Conservation (phyloP, 2,797 vertebrate genomes). For the Calcarius lapponicus region DNA sequence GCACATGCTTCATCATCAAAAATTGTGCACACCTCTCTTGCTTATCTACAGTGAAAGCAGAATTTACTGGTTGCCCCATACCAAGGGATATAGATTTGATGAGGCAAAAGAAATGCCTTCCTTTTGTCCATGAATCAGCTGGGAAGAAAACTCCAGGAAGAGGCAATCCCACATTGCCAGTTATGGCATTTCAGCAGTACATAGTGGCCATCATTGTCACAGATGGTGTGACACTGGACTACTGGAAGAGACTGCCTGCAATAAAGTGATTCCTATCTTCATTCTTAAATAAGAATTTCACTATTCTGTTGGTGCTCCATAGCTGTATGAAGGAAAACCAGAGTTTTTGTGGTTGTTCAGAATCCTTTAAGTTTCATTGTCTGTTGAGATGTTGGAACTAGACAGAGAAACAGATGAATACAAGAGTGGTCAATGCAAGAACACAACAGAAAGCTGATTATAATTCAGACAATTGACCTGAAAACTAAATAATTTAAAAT, state of each 20-base stretch:
- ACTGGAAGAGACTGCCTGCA: not conserved
- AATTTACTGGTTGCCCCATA: not conserved
- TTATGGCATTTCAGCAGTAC: not conserved
- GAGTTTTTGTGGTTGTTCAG: not conserved
- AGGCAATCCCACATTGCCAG: not conserved
- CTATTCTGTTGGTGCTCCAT: not conserved
- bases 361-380: not conserved
- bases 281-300: not conserved
- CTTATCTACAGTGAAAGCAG: not conserved
- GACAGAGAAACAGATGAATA: not conserved
- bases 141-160: not conserved
- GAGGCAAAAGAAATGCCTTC: not conserved
- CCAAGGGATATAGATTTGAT: not conserved
- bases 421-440: not conserved
- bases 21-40: not conserved
- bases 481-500: not conserved
- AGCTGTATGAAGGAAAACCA: not conserved
- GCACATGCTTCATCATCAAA: not conserved
- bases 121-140: not conserved
- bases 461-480: not conserved
- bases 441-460: not conserved
- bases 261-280: not conserved
- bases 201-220: not conserved
- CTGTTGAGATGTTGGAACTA: not conserved
- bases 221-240: not conserved